Evolutionary conservation across 2,888 invertebrate genomes (phyloP), one percentile per base, ranked within the genome.

Genomic region (Mimumesa dahlbomi): DNA sequence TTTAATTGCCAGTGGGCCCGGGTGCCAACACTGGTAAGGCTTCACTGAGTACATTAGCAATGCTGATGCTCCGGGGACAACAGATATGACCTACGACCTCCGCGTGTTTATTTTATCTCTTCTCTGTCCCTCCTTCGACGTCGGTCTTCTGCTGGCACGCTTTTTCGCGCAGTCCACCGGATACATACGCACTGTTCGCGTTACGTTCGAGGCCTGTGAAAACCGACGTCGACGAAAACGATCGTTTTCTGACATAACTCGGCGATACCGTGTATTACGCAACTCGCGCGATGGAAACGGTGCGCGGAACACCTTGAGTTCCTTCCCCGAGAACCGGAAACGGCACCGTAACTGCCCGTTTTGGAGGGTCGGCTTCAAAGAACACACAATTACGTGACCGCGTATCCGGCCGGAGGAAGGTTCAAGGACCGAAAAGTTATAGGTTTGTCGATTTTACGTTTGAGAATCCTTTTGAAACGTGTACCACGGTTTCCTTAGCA

Each of bases 1-100:
- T n/a, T n/a, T n/a, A n/a, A n/a, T n/a, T n/a, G n/a, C n/a, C n/a
- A 38, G 43, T 52, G 43, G 22, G 18, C 13, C 36, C n/a, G 56
- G 34, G 21, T 22, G 13, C 48, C 48, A n/a, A n/a, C n/a, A n/a
- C n/a, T n/a, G n/a, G 69, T 73, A 81, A 71, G 72, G 74, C 77
- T 71, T 77, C 76, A 70, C 73, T 56, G 46, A 40, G 45, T 68
- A 63, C 71, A 86, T 87, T 86, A 85, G 83, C 85, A 87, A 82
- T 85, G 83, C 83, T 83, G 87, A 87, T 85, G 75, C 68, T 68
- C 67, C 69, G 63, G 74, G 73, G 80, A 76, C 80, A 40, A 65
- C 70, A 58, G 54, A 76, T 75, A 76, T 80, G 84, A 79, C 82
- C 85, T 82, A 45, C 76, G 83, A 84, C 82, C 85, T 72, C 59